Percentiles rank a stretch among this genome's conserved stretches.
These are phyloP conservation scores for Buteo buteo DNA, from an alignment of 2,113 vertebrate genomes.

Conservation along the genomic window DNA sequence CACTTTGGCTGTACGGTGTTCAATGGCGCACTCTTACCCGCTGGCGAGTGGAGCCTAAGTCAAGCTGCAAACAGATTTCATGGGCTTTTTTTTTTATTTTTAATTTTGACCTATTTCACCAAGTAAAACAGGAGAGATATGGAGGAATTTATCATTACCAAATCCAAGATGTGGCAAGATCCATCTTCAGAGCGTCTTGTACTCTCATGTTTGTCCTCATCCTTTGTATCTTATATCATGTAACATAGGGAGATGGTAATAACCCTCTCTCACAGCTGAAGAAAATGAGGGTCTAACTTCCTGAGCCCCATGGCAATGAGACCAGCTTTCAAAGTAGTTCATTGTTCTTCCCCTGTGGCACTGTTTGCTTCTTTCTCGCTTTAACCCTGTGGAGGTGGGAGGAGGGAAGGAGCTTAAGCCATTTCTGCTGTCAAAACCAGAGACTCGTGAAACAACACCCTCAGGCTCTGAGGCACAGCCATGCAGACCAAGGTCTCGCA, in stretches of 20 bases:
- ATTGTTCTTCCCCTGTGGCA: background rate
- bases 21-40: accelerated
- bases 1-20: background rate
- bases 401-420: background rate
- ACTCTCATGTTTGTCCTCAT: background rate
- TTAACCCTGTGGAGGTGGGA: background rate
- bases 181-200: background rate
- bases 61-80: background rate
- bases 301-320: background rate
- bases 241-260: background rate
- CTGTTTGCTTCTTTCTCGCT: background rate
- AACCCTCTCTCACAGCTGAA: background rate
- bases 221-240: background rate
- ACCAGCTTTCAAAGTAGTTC: background rate
- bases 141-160: background rate
- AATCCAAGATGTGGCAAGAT: background rate
- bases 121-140: background rate
- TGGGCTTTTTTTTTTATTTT: background rate
- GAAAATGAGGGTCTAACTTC: background rate
- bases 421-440: background rate
- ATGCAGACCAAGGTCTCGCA: background rate
- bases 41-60: background rate
- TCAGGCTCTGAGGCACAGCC: background rate
- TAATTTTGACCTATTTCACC: background rate
- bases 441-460: background rate